Evolutionary conservation across 2,113 vertebrate genomes (phyloP).

Genomic region (Chaetops frenatus): DNA sequence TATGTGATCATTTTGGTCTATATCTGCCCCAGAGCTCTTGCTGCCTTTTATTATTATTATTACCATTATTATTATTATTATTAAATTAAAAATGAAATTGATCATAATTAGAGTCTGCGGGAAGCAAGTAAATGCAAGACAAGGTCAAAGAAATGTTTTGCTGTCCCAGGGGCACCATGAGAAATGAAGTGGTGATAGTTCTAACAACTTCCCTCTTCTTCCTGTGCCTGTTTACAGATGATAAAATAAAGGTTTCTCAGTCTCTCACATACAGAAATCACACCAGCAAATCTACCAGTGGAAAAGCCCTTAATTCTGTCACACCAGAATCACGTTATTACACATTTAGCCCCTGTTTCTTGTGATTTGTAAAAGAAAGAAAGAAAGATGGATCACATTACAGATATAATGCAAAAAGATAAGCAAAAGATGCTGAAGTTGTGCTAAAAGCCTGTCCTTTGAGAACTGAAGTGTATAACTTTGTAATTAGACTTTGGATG

Average conservation of each 20-base stretch:
- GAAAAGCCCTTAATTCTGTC: background rate
- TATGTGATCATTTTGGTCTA: background rate
- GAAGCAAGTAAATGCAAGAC: slow-evolving; percentile 1
- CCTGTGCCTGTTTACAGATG: background rate
- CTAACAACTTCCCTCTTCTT: background rate
- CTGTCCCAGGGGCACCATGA: background rate
- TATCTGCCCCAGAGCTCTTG: background rate
- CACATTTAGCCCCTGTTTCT: background rate
- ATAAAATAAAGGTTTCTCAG: background rate
- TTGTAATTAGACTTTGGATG: slow-evolving; percentile 51
- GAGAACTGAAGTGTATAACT: slow-evolving; percentile 36
- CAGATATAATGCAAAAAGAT: background rate
- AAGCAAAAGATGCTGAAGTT: slow-evolving; percentile 22
- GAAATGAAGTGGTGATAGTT: background rate
- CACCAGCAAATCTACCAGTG: background rate
- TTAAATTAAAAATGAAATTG: background rate
- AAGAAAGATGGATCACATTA: slow-evolving; percentile 2
- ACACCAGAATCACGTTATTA: background rate
- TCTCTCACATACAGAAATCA: background rate
- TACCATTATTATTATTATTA: background rate
- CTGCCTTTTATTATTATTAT: background rate
- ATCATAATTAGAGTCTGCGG: background rate
- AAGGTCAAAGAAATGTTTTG: slow-evolving; percentile 32
- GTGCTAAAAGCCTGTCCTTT: slow-evolving; percentile 39
- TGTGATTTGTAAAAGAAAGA: background rate